Evolutionary conservation across 35 echinoderm and acorn worm species (phyloP).

Genomic region (Lytechinus pictus): DNA sequence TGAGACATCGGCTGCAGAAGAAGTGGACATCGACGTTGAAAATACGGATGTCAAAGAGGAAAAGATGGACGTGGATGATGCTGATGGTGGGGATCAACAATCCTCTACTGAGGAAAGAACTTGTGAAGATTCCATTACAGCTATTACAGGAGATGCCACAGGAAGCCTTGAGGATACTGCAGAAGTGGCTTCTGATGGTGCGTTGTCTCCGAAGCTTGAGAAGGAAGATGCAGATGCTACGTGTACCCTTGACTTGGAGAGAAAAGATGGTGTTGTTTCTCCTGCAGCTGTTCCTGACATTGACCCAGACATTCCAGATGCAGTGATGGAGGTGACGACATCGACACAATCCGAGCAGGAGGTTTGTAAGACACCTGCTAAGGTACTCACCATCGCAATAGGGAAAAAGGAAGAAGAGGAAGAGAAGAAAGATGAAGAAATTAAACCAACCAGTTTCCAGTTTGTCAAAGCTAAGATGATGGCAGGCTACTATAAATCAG

Average conservation of each 20-base stretch:
- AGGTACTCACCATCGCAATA: background rate
- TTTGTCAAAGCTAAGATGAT: slow-evolving; percentile 72
- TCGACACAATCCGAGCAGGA: background rate
- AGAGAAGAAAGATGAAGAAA: slow-evolving; percentile 35
- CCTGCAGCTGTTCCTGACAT: background rate
- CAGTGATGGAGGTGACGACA: background rate
- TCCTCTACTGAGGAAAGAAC: background rate
- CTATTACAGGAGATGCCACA: too few relatives aligned
- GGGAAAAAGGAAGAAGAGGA: background rate
- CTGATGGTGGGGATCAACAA: background rate
- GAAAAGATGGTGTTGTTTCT: background rate
- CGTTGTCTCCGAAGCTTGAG: background rate
- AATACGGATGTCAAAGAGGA: background rate
- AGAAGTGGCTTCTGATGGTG: too few relatives aligned
- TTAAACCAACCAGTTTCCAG: slow-evolving; percentile 65
- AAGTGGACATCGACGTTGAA: background rate
- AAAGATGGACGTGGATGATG: slow-evolving; percentile 3
- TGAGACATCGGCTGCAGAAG: slow-evolving; percentile 33
- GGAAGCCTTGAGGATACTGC: too few relatives aligned
- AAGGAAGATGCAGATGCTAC: background rate
- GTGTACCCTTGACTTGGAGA: background rate
- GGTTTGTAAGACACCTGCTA: background rate
- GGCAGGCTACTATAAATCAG: slow-evolving; percentile 63
- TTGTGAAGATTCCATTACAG: background rate
- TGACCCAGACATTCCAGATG: background rate